Evolutionary conservation across 2,113 vertebrate genomes (phyloP), one percentile per base, ranked within the genome.

Genomic region (Proterorhinus semilunaris): DNA sequence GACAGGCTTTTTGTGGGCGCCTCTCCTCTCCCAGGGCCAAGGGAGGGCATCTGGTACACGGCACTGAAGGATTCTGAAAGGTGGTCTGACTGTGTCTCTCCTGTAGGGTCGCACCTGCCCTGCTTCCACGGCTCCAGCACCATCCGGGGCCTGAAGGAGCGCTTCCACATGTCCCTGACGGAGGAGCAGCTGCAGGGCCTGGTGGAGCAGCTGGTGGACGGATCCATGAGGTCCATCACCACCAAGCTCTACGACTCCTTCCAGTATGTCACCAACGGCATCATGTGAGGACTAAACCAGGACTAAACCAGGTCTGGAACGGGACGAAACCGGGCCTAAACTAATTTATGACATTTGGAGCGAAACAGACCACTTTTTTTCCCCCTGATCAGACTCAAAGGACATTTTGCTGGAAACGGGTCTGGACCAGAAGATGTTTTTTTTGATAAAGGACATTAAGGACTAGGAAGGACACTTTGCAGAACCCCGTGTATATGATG

Each of bases 241-340:
- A 98, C 96, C 89, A 96, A 96, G n/a, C 95, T 98, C 66, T 98
- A 98, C 0, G 97, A 98, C 0, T 95, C 95, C 82, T 98, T 98
- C 91, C 97, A 98, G 93, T 98, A 98, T 90, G 93, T 98, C 91
- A 98, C 96, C 92, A 98, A 98, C 0, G 96, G 96, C 89, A 98
- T 98, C 94, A 98, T 98, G 97, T 98, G 94, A 96, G 21, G 4
- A 4, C 54, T 17, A 17, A 6, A 17, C 10, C 9, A 12, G 50
- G 10, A 12, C 12, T 5, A 7, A 15, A n/a, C 6, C 15, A n/a
- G 50, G 10, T 49, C 48, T 49, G 50, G 15, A 36, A 1, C 9
- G 12, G 21, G 21, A 6, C 54, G 4, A 36, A 36, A 57, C 21
- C 5, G 10, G 21, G 21, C 0, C 54, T 11, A 1, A 27, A 6